Evolutionary conservation across 1,140 invertebrate species (phyloP), one percentile per base, ranked within the genome.

Genomic region (Luehdorfia chinensis): DNA sequence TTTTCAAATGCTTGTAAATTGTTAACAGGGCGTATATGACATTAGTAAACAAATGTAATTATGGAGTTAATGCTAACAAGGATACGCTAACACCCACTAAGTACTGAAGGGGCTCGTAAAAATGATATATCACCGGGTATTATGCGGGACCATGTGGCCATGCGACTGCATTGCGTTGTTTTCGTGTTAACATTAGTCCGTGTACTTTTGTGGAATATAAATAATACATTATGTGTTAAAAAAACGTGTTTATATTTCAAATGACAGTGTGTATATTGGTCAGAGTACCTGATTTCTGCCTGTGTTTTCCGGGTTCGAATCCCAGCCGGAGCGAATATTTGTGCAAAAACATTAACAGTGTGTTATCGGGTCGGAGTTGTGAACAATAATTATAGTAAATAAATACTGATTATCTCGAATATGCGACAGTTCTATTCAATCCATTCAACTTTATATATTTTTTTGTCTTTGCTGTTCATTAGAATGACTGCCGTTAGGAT

Each of bases 111-210:
- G 19, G 30, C 23, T 55, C 52, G 47, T 55, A 55, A 55, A 55
- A 48, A 45, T 55, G 52, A 55, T 36, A 49, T 49, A 55, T 43
- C 23, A 39, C 16, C 32, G 48, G 23, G 39, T 33, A 55, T 55
- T 55, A 55, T 47, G 9, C 27, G 28, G 32, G 32, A 47, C 28
- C 52, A 55, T 48, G 33, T 48, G 52, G 37, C 15, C 25, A 41
- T 28, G 37, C 4, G 37, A 16, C 47, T 45, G 53, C 47, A 50
- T 23, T 37, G 43, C 43, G 25, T 53, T 39, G 36, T 47, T 18
- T 33, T 47, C 31, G 12, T 37, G 34, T 25, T 37, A 37, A 37
- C 34, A 37, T 37, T 37, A 37, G 19, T 23, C 19, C 11, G 1
- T 12, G 28, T 37, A 37, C 34, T 9, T 18, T 25, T 2, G 16